Base-by-base conservation (phyloP, 2,888 invertebrate genomes). In the Tholera decimalis region DNA sequence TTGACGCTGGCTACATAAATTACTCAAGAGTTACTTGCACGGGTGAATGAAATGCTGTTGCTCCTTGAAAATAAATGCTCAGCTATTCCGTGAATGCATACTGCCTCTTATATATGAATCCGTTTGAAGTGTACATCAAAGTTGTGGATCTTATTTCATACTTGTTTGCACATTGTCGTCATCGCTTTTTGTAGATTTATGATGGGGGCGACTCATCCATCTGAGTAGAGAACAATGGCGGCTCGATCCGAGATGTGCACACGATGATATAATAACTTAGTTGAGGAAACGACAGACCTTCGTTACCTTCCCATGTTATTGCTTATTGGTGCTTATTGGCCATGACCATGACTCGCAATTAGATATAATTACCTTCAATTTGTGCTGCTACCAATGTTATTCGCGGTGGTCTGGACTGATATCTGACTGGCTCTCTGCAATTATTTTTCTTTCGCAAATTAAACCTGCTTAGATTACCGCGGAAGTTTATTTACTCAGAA, bases 321-420 rank as follows among this genome's bases (percentile, higher is more conserved):
- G 93, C 93, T 93, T 94, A 93, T 94, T 93, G 93, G 92, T 94
- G 94, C 93, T 94, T 94, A 95, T 95, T 95, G 93, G 91, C 95
- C 95, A 93, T 95, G 95, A 94, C 95, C 95, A 85, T 95, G 94
- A 86, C 89, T 92, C 75, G 87, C 93, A 93, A 94, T 95, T 95
- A 95, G 92, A 89, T 90, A 88, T 93, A 93, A 95, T 95, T 95
- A 95, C 90, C 91, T 92, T 91, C 92, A 95, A 95, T 95, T 94
- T 94, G 93, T 92, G 85, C 88, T 89, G 87, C 90, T 89, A 88
- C 89, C 88, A 89, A 91, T 93, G 93, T 89, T 93, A 91, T 93
- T 91, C 88, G 89, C 91, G 82, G 85, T 87, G 85, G 86, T 88
- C 91, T 89, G 88, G 81, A 80, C 86, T 87, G 85, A 89, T 88